phyloP scores from a whole-genome alignment of 2,888 invertebrate species.

The Hypercompe scribonia region DNA sequence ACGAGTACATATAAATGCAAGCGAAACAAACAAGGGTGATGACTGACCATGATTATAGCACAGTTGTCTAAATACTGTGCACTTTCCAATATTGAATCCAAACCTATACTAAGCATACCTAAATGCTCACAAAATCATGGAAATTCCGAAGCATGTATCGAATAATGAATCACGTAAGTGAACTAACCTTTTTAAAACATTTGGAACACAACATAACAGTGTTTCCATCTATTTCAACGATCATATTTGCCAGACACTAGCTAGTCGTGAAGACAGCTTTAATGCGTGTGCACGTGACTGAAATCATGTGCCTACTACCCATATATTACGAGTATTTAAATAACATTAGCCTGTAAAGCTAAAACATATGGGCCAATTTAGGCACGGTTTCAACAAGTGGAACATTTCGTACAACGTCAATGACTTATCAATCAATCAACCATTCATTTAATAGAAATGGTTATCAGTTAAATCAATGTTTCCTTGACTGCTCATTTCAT shows the following conservation, averaged over 20 bases:
- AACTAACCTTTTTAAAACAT: not conserved
- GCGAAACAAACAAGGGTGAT: no score
- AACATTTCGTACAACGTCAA: constrained; percentile 66
- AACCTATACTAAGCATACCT: no score
- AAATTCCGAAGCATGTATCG: no score
- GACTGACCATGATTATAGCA: not conserved
- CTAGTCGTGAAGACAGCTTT: constrained; percentile 10
- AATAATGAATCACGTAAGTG: not conserved
- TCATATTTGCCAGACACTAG: not conserved
- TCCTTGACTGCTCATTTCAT: constrained; percentile 44
- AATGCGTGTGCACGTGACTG: constrained; percentile 23
- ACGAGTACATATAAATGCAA: not conserved
- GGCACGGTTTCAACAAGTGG: constrained; percentile 56
- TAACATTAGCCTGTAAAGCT: constrained; percentile 34
- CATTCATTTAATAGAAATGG: constrained; percentile 62
- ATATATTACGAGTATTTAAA: constrained; percentile 36
- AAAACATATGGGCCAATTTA: constrained; percentile 50
- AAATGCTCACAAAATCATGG: no score
- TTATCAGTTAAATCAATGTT: constrained; percentile 46
- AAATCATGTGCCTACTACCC: constrained; percentile 27
- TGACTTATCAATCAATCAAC: constrained; percentile 66
- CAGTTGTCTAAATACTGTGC: no score
- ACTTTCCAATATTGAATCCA: no score
- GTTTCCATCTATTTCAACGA: constrained; percentile 5
- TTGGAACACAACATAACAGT: not conserved